phyloP scores from a whole-genome alignment of 2,113 vertebrate species.

The Carettochelys insculpta region DNA sequence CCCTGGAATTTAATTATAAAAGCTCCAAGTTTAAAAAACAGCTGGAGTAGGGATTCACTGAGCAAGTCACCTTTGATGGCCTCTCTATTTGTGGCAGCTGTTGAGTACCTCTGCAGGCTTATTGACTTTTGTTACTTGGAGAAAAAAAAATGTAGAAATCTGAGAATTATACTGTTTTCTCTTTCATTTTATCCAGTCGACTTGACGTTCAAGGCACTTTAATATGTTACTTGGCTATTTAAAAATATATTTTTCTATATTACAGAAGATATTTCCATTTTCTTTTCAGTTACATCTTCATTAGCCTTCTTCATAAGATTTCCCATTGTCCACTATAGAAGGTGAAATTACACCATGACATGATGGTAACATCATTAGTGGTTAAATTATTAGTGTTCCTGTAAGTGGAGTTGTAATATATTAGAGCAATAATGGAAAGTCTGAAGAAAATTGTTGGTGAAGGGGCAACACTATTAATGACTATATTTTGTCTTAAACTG shows the following conservation, averaged over 20 bases:
- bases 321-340: not conserved
- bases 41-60: conserved; percentile 47
- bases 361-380: not conserved
- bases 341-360: too few relatives aligned
- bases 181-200: not conserved
- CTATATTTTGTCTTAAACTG: not conserved
- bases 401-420: not conserved
- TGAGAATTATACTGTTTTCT: not conserved
- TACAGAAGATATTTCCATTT: not conserved
- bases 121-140: not conserved
- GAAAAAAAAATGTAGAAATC: not conserved
- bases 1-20: conserved; percentile 69
- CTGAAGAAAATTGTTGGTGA: not conserved
- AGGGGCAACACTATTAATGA: not conserved
- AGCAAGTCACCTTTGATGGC: conserved; percentile 32
- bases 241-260: not conserved
- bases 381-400: not conserved
- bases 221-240: not conserved
- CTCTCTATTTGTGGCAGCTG: conserved; percentile 26
- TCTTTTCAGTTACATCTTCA: not conserved
- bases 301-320: not conserved
- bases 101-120: conserved; percentile 19
- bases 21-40: conserved; percentile 62
- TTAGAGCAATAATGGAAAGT: not conserved
- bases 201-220: not conserved